A percentile compares a stretch with the other conserved stretches of the same genome.
These are phyloP conservation scores for Glaucopsyche alexis DNA, from an alignment of 2,888 invertebrate species.

Conservation along the genomic window DNA sequence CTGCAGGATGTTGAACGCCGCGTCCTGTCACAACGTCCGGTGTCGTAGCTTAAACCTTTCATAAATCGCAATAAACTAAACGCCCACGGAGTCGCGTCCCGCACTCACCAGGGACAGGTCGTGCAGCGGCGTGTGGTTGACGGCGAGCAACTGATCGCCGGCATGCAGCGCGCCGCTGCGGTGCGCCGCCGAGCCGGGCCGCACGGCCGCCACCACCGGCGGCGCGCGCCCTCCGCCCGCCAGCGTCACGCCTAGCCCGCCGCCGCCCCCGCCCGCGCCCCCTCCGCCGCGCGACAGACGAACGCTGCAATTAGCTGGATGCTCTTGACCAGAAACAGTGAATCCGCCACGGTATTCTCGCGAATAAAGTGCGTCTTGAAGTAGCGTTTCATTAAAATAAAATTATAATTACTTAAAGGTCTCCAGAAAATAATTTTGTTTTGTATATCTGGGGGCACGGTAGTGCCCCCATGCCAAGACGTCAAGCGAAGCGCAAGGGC, in stretches of 20 bases:
- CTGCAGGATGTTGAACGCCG: constrained; percentile 82
- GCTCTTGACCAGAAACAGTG: no score
- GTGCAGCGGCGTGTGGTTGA: constrained; percentile 90
- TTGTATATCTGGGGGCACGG: no score
- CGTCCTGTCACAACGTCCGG: constrained; percentile 54
- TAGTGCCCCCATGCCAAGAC: no score
- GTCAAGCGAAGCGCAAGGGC: no score
- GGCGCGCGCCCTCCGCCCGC: constrained; percentile 82
- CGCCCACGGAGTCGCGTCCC: not conserved
- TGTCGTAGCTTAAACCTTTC: no score
- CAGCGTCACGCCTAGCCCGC: constrained; percentile 61
- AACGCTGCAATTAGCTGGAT: not conserved
- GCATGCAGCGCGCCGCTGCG: constrained; percentile 91
- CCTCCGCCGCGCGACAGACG: not conserved
- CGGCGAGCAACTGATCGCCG: constrained; percentile 92
- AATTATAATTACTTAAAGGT: no score
- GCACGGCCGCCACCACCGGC: constrained; percentile 92
- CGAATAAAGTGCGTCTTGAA: no score
- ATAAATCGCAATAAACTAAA: constrained; percentile 10
- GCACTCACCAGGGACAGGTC: constrained; percentile 81
- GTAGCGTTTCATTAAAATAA: no score
- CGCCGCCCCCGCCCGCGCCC: constrained; percentile 49
- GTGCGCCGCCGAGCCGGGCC: constrained; percentile 94
- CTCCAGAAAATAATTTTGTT: no score
- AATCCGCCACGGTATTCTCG: no score